These are phyloP conservation scores for Podarcis raffonei DNA, from an alignment of 2,113 vertebrate species.

Conservation along the genomic window DNA sequence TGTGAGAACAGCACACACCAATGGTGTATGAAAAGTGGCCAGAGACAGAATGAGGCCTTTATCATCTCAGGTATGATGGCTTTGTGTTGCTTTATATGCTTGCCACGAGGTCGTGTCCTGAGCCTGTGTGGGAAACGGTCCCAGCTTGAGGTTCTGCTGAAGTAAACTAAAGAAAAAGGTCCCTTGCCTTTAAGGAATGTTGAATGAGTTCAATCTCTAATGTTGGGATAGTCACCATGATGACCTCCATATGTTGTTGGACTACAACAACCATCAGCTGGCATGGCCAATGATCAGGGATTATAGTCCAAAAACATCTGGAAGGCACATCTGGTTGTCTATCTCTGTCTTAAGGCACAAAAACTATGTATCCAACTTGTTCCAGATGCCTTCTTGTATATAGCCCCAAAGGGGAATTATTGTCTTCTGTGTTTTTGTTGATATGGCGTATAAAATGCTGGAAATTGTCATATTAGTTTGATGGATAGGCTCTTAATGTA, in stretches of 20 bases:
- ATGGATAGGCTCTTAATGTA: background rate
- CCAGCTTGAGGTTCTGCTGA: background rate
- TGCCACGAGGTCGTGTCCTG: conserved; percentile 8
- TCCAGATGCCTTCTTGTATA: background rate
- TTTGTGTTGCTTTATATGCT: conserved; percentile 39
- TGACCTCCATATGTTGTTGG: too few species aligned
- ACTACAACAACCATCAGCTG: too few species aligned
- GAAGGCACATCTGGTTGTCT: too few species aligned
- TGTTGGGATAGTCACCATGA: too few species aligned
- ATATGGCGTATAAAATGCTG: background rate
- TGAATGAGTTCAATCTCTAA: background rate
- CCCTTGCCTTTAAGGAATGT: background rate
- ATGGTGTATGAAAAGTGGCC: conserved; percentile 50
- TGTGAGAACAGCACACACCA: conserved; percentile 63
- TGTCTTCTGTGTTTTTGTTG: background rate
- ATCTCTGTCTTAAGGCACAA: background rate
- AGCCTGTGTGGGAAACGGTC: conserved; percentile 8
- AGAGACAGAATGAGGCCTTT: background rate
- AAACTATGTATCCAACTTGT: background rate
- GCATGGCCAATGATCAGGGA: too few species aligned
- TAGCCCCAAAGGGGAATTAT: background rate
- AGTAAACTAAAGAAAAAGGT: background rate
- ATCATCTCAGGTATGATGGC: conserved; percentile 12
- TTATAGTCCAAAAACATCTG: too few species aligned
- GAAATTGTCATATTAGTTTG: background rate